Conservation (phyloP, 2,113 vertebrate genomes). For the Leiothrix lutea region DNA sequence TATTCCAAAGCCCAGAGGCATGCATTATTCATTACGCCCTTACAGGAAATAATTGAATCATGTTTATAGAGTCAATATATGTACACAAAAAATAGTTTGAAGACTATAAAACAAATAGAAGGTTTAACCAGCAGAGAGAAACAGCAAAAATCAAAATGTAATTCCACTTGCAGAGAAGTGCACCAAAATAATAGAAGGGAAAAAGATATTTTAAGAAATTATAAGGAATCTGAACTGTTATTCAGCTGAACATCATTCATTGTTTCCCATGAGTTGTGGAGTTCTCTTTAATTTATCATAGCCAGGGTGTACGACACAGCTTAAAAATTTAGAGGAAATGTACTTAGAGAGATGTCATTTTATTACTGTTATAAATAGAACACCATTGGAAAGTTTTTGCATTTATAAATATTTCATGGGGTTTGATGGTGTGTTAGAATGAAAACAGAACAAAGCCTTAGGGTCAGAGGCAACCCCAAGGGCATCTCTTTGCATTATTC, state of each 20-base stretch:
- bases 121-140: neutral
- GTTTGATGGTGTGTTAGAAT: neutral
- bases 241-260: neutral
- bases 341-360: neutral
- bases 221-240: neutral
- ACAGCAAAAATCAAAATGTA: neutral
- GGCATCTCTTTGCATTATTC: neutral
- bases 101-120: neutral
- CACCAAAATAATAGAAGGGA: neutral
- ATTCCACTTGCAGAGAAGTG: neutral
- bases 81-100: neutral
- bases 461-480: neutral
- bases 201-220: neutral
- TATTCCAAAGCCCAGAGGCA: neutral
- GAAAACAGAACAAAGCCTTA: slow-evolving; percentile 9
- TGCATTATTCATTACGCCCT: neutral
- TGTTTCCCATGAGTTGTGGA: neutral
- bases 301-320: neutral
- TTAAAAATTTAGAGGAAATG: slow-evolving; percentile 36
- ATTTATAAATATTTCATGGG: slow-evolving; percentile 10
- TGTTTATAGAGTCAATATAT: neutral
- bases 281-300: slow-evolving; percentile 19
- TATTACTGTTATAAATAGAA: slow-evolving; percentile 35
- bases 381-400: neutral
- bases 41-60: neutral